Percentiles rank a stretch among this genome's conserved stretches.
Conservation (phyloP, 2,113 vertebrate genomes). For the Caranx ignobilis region DNA sequence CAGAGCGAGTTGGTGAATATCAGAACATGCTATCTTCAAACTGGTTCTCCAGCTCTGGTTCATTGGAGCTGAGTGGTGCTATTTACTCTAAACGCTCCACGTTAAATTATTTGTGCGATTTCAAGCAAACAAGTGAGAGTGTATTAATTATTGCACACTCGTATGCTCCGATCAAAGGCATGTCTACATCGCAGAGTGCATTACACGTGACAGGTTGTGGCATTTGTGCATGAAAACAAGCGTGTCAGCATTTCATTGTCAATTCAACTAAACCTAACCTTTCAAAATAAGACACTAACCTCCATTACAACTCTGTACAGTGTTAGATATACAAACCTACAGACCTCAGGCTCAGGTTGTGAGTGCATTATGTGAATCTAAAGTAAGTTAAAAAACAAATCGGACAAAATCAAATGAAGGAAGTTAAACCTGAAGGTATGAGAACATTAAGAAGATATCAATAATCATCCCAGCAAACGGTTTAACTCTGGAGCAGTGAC, state of each 20-base stretch:
- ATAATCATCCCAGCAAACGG: background rate
- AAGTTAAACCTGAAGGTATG: background rate
- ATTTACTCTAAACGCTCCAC: background rate
- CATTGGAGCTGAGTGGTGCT: background rate
- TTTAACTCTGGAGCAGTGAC: background rate
- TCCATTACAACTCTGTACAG: background rate
- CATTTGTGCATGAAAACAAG: slow-evolving; percentile 12
- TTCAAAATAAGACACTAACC: too few species aligned
- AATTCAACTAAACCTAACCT: background rate
- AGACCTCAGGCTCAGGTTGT: background rate
- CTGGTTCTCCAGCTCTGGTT: background rate
- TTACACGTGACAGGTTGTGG: slow-evolving; percentile 3
- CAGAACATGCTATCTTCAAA: background rate
- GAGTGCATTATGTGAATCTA: background rate
- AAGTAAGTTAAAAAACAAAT: background rate
- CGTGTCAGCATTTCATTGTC: slow-evolving; percentile 14
- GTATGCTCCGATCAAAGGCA: slow-evolving; percentile 1
- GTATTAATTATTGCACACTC: background rate
- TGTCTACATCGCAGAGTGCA: slow-evolving; percentile 18
- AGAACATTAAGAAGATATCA: background rate
- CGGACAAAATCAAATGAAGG: too few species aligned
- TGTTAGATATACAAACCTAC: background rate
- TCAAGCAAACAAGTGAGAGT: slow-evolving; percentile 4
- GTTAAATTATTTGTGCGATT: background rate
- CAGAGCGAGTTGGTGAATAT: background rate